A percentile compares a stretch with the other conserved stretches of the same genome.
phyloP scores from a whole-genome alignment of 2,888 invertebrate species.

The Sylvicola cinctus region DNA sequence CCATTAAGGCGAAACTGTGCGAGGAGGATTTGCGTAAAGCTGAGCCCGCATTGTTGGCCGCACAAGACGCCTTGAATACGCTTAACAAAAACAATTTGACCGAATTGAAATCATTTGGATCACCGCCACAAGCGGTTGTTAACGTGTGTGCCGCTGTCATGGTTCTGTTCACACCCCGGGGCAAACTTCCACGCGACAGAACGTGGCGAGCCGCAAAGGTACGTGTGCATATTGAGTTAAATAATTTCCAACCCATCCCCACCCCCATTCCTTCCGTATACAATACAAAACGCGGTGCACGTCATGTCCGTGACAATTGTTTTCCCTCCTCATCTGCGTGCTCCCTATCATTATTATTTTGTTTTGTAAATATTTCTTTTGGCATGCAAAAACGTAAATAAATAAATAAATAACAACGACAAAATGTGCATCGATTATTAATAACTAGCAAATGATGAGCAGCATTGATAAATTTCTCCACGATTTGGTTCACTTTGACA shows the following conservation, averaged over 20 bases:
- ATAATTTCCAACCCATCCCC: too few relatives aligned
- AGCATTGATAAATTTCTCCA: conserved; percentile 76
- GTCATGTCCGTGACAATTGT: too few relatives aligned
- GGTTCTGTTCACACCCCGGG: conserved; percentile 60
- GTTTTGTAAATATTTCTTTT: too few relatives aligned
- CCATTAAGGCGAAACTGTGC: conserved; percentile 68
- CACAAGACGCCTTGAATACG: conserved; percentile 58
- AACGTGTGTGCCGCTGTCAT: conserved; percentile 77
- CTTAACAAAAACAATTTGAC: conserved; percentile 90
- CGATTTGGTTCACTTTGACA: conserved; percentile 71
- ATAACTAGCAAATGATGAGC: conserved; percentile 68
- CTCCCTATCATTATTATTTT: too few relatives aligned
- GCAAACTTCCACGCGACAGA: conserved; percentile 75
- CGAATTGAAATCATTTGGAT: conserved; percentile 84
- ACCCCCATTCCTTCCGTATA: too few relatives aligned
- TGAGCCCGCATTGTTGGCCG: conserved; percentile 78
- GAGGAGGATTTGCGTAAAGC: conserved; percentile 80
- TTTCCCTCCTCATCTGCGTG: too few relatives aligned
- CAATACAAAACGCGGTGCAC: too few relatives aligned
- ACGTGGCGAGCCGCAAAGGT: conserved; percentile 83
- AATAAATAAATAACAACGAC: too few relatives aligned
- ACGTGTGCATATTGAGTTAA: too few relatives aligned
- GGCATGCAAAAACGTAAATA: too few relatives aligned
- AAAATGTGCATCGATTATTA: too few relatives aligned
- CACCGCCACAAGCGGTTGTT: conserved; percentile 79